These are phyloP conservation scores for Lepilemur septentrionalis DNA, from an alignment of 2,797 vertebrate species.

Conservation along the genomic window DNA sequence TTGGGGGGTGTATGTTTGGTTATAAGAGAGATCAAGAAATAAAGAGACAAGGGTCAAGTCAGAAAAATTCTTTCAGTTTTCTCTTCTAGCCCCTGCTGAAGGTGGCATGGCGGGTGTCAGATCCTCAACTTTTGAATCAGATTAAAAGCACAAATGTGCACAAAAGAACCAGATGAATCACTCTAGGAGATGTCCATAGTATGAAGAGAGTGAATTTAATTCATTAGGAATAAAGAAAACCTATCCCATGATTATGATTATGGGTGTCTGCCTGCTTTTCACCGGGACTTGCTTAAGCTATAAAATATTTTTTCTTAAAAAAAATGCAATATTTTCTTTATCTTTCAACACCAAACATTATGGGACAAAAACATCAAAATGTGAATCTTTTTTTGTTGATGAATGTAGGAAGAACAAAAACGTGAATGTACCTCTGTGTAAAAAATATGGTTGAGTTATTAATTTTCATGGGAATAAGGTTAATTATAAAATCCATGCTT, in stretches of 20 bases:
- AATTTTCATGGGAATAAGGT: neutral
- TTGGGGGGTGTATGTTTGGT: neutral
- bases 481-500: neutral
- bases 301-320: neutral
- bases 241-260: neutral
- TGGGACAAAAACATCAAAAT: neutral
- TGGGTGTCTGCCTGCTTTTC: neutral
- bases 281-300: neutral
- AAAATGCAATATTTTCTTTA: neutral
- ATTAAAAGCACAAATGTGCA: neutral
- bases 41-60: neutral
- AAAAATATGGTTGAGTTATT: neutral
- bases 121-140: neutral
- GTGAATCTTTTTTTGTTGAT: neutral
- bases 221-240: neutral
- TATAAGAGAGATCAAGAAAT: neutral
- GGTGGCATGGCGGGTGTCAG: too few relatives aligned
- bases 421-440: neutral
- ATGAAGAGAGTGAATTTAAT: neutral
- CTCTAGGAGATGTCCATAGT: neutral
- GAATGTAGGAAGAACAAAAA: neutral
- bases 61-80: neutral
- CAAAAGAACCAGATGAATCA: neutral
- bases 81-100: neutral
- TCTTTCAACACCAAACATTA: neutral